phyloP scores from a whole-genome alignment of 2,888 invertebrate genomes.

The Icerya purchasi region DNA sequence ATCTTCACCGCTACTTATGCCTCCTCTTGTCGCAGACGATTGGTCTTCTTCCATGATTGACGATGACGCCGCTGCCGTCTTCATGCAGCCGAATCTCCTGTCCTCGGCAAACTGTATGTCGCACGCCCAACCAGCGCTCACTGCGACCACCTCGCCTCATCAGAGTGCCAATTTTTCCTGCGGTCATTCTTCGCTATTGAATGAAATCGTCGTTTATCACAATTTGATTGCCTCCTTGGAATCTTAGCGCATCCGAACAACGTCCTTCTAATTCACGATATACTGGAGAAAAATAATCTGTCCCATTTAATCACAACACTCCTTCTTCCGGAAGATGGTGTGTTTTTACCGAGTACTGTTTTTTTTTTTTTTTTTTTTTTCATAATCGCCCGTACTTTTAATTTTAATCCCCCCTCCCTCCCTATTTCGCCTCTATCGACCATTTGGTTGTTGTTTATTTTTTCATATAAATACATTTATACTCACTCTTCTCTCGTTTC shows the following conservation, averaged over 20 bases:
- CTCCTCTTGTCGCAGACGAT: not conserved
- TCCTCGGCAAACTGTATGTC: not conserved
- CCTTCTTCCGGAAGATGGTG: no score
- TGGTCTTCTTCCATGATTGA: not conserved
- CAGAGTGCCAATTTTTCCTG: slow-evolving; percentile 28
- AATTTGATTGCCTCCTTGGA: slow-evolving; percentile 36
- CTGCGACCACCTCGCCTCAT: not conserved
- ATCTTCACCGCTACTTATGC: slow-evolving; percentile 2
- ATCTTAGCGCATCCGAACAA: slow-evolving; percentile 29
- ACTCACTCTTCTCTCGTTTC: no score
- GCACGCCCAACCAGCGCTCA: not conserved
- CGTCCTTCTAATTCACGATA: no score
- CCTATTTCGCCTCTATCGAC: no score
- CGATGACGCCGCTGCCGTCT: slow-evolving; percentile 3
- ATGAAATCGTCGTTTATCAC: slow-evolving; percentile 37
- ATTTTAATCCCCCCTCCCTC: no score
- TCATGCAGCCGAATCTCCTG: not conserved
- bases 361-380: no score
- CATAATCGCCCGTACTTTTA: no score
- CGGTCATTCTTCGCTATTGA: slow-evolving; percentile 42
- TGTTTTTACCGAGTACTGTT: no score
- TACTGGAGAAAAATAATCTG: no score
- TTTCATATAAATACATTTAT: no score
- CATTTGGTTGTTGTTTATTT: no score
- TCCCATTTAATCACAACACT: no score